A percentile compares a stretch with the other conserved stretches of the same genome.
phyloP scores from a whole-genome alignment of 2,113 vertebrate species.

The Cromileptes altivelis region DNA sequence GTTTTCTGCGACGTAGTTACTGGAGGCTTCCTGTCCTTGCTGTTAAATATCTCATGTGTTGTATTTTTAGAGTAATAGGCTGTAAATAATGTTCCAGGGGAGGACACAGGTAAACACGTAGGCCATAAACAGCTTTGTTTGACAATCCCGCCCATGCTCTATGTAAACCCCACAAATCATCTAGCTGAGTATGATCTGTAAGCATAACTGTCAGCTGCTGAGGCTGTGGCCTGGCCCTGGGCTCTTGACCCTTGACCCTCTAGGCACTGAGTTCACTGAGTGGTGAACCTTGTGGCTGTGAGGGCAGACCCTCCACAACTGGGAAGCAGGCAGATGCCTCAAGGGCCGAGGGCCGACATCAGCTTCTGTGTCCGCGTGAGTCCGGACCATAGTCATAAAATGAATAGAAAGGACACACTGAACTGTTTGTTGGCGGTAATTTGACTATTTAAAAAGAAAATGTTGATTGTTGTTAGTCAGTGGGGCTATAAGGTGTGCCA shows the following conservation, averaged over 20 bases:
- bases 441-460: too few relatives aligned
- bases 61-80: conserved; percentile 53
- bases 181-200: conserved; percentile 71
- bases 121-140: conserved; percentile 76
- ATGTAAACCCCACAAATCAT: conserved; percentile 79
- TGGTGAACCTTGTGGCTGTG: conserved; percentile 66
- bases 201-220: conserved; percentile 73
- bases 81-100: conserved; percentile 53
- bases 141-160: conserved; percentile 62
- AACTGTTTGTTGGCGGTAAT: too few relatives aligned
- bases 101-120: conserved; percentile 67
- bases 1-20: neutral
- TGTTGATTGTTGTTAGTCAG: too few relatives aligned
- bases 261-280: conserved; percentile 66
- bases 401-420: too few relatives aligned
- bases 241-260: conserved; percentile 69
- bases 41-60: conserved; percentile 38
- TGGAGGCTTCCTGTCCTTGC: conserved; percentile 7
- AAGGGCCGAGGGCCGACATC: conserved; percentile 43
- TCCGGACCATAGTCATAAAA: conserved; percentile 4
- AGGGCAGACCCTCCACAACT: conserved; percentile 56
- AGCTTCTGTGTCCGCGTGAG: conserved; percentile 41
- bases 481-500: too few relatives aligned
- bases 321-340: conserved; percentile 49
- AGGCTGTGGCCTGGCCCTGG: conserved; percentile 60